Evolutionary conservation across 1,140 invertebrate species (phyloP), one percentile per base, ranked within the genome.

Genomic region (Caerostris darwini): DNA sequence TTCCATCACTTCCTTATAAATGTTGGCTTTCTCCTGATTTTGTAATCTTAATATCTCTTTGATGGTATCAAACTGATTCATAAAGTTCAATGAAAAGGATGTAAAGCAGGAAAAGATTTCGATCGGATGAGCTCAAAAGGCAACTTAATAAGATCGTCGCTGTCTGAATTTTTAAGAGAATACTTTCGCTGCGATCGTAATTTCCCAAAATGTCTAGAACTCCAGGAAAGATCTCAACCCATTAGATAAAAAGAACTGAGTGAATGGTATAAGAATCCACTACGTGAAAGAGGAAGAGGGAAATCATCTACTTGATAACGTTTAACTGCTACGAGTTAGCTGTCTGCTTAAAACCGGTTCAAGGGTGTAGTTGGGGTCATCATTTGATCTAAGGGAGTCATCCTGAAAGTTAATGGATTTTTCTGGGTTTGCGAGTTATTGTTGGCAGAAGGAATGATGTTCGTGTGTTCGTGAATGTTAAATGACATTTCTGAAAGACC

Each of bases 301-400:
- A 77, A 77, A 50, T 77, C 19, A 50, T 77, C 34, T 50, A 34
- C 34, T 14, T 14, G 61, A 17, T 14, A 14, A 17, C 17, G 61
- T 17, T 64, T 14, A 64, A 34, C 34, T 34, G 14, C 17, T 64
- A 17, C 10, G 34, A 50, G 53, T 77, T 19, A 77, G 34, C 50
- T 50, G 71, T 7, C 34, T 50, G 71, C 12, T 50, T 4, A 12
- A 53, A 85, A 85, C 83, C 83, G 83, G 83, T 85, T 59, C 17
- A 19, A 85, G 83, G 57, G 83, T 12, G 83, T 81, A 50, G 71
- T 7, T 8, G 50, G 83, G 57, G 56, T 58, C 57, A 59, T 85
- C 71, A 34, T 81, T 81, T 81, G 56, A 85, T 85, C 56, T 59
- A n/a, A 19, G 56, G 56, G 83, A 59, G 56, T 10, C n/a, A 85